Evolutionary conservation across 2,888 invertebrate genomes (phyloP).

Genomic region (Habrosyne pyritoides): DNA sequence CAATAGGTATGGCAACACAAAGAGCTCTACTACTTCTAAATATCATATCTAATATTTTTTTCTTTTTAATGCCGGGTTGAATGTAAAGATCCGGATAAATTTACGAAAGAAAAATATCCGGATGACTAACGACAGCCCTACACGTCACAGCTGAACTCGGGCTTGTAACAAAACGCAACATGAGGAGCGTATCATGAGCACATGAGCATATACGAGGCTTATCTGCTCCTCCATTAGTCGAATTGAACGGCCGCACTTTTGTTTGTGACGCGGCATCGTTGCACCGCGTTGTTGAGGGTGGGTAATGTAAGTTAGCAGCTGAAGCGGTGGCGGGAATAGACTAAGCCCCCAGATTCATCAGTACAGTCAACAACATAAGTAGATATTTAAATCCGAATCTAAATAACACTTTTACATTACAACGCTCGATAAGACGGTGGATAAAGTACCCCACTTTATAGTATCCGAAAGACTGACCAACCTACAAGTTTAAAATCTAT

Average conservation of each 20-base stretch:
- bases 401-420: too few relatives aligned
- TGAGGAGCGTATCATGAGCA: constrained; percentile 19
- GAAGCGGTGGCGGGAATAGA: not conserved
- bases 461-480: too few relatives aligned
- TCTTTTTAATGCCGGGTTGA: too few relatives aligned
- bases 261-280: constrained; percentile 42
- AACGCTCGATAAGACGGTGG: too few relatives aligned
- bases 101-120: not conserved
- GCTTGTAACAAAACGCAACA: constrained; percentile 18
- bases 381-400: too few relatives aligned
- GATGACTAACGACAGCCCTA: not conserved
- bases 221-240: constrained; percentile 50
- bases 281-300: constrained; percentile 12
- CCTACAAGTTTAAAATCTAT: too few relatives aligned
- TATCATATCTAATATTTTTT: too few relatives aligned
- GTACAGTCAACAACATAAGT: too few relatives aligned
- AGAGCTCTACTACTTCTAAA: too few relatives aligned
- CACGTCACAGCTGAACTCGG: constrained; percentile 11
- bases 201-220: constrained; percentile 30
- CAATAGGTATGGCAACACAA: too few relatives aligned
- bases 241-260: constrained; percentile 51
- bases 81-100: not conserved
- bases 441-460: too few relatives aligned
- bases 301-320: not conserved
- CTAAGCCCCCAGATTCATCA: too few relatives aligned